Base-by-base conservation (phyloP, 2,888 invertebrate species). In the Callimorpha dominula region DNA sequence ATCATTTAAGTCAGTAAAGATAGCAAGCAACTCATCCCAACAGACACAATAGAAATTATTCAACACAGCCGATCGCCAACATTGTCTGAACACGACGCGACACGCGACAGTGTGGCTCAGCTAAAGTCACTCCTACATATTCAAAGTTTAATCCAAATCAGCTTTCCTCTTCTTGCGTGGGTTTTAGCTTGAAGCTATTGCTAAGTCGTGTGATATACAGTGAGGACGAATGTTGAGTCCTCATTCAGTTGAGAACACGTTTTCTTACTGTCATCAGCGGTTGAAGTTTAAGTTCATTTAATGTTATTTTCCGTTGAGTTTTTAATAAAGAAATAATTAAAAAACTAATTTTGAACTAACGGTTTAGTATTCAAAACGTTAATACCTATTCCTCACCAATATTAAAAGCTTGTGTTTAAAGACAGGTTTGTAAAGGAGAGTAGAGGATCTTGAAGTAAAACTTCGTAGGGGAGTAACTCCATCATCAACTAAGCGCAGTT, bases 71-170 rank as follows among this genome's bases (percentile, higher is more conserved):
- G 75, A 83, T 84, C 69, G 80, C 78, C 74, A 78, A 78, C 80
- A 85, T 80, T 85, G 82, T 77, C 79, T 71, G 79, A 85, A 78
- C 78, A 82, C 80, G 78, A 79, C 84, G 81, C 85, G 81, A 87
- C 87, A 86, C 82, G 85, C 86, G 75, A 81, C 80, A 79, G 68
- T 78, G 87, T 86, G 85, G 79, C 82, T 72, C 82, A 85, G 85
- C 87, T 86, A 85, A 90, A 89, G 88, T 89, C 87, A 82, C 87
- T 87, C 85, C 86, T 91, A 91, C 92, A 92, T 91, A 94, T 93
- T 93, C 93, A 91, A 93, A 94, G 90, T 94, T 94, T 91, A 94
- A 94, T 93, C 93, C 91, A 88, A 90, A 92, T 92, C 92, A 91
- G 92, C 89, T 89, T 84, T 84, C 73, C 86, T 85, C 89, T 89